A percentile compares a stretch with the other conserved stretches of the same genome.
Evolutionary conservation across 2,113 vertebrate genomes (phyloP).

Genomic region (Talpa occidentalis): DNA sequence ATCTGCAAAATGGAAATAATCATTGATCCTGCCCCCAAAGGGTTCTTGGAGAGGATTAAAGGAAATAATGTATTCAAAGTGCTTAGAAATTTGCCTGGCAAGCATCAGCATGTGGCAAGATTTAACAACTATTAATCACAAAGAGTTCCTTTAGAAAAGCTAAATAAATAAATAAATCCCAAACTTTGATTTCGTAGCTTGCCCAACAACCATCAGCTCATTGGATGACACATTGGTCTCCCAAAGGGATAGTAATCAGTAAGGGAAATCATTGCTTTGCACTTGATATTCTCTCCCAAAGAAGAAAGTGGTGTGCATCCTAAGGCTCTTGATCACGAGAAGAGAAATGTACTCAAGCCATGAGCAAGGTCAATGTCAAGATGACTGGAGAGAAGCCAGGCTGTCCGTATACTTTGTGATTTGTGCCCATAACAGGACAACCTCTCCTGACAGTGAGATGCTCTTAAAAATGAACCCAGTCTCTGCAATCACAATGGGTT

Average conservation of each 20-base stretch:
- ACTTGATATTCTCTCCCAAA: not conserved
- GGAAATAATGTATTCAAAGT: not conserved
- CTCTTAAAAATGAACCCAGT: not conserved
- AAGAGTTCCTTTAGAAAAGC: not conserved
- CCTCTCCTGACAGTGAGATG: not conserved
- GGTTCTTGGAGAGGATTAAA: not conserved
- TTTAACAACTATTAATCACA: not conserved
- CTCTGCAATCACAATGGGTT: not conserved
- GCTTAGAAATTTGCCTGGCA: slow-evolving; percentile 8
- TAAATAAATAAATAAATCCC: not conserved
- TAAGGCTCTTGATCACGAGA: not conserved
- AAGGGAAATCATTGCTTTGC: not conserved
- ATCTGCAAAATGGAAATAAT: not conserved
- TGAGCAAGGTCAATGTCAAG: not conserved
- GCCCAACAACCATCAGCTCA: not conserved
- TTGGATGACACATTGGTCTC: not conserved
- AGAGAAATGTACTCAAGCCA: not conserved
- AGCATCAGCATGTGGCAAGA: not conserved
- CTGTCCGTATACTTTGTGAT: not conserved
- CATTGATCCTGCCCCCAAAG: not conserved
- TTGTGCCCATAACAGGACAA: not conserved
- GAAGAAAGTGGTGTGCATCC: not conserved
- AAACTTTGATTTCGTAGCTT: not conserved
- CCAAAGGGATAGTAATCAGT: not conserved
- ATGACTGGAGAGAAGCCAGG: not conserved